A percentile compares a stretch with the other conserved stretches of the same genome.
Evolutionary conservation across 2,113 vertebrate species (phyloP).

Genomic region (Callaeas wilsoni): DNA sequence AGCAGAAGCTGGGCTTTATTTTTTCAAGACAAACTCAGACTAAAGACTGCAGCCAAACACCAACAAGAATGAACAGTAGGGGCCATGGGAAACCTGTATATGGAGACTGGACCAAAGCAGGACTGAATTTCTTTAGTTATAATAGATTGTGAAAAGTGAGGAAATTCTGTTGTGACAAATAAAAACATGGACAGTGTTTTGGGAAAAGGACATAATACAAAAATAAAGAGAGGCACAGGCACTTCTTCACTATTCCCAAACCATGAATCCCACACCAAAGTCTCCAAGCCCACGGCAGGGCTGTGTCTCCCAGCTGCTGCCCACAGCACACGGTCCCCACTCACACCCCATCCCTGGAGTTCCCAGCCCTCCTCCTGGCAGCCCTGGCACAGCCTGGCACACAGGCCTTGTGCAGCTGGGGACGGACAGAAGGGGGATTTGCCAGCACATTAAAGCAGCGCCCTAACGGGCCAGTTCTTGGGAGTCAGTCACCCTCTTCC

Average conservation of each 20-base stretch:
- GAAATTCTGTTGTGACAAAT: not conserved
- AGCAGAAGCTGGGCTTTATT: not conserved
- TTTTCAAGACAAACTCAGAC: not conserved
- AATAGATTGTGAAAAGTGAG: not conserved
- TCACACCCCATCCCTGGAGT: not conserved
- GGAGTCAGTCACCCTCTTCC: not conserved
- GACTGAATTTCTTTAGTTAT: not conserved
- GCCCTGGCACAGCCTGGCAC: not conserved
- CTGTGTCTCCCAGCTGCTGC: not conserved
- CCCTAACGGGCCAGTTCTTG: not conserved
- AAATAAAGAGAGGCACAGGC: not conserved
- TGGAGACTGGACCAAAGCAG: not conserved
- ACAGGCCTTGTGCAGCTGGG: accelerated
- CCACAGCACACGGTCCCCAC: not conserved
- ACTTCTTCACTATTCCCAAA: not conserved
- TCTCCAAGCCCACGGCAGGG: not conserved
- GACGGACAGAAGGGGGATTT: accelerated
- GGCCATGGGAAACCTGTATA: not conserved
- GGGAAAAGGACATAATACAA: not conserved
- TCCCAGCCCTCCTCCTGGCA: not conserved
- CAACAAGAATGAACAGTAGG: not conserved
- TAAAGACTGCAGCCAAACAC: not conserved
- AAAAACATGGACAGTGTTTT: not conserved
- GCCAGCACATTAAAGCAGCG: not conserved
- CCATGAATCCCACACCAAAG: not conserved